Evolutionary conservation across 2,888 invertebrate genomes (phyloP), one percentile per base, ranked within the genome.

Genomic region (Xiphydria camelus): DNA sequence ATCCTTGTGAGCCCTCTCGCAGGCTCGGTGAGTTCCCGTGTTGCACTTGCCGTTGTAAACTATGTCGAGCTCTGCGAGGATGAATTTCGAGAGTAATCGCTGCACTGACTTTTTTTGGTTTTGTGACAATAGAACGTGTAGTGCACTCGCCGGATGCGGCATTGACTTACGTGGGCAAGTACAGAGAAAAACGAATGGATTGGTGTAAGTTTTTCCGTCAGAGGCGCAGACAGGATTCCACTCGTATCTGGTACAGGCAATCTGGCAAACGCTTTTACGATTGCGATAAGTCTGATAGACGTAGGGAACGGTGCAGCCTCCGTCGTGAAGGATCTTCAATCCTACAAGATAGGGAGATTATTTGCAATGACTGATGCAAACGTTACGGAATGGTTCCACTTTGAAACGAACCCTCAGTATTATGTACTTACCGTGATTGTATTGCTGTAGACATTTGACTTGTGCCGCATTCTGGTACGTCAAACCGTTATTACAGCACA

Each of bases 161-260:
- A 22, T 7, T 14, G 9, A 55, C 59, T 48, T 23, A 61, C 61
- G 37, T 21, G 63, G 48, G 7, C 46, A 41, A 19, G 55, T 49
- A 42, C 68, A 69, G 14, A 69, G 51, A 51, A 62, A 62, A 9
- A 60, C 36, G 23, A 64, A 70, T n/a, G 69, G 66, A 56, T 67
- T 69, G 12, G 55, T 43, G 49, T 62, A 66, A 6, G 66, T 68
- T 15, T 54, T 38, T 34, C 62, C 64, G 42, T 64, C 59, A 17
- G 51, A 51, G 4, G 57, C 61, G 41, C 68, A 66, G 2, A 68
- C 50, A 2, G 68, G 64, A 51, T 66, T 69, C 61, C 65, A 61
- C 41, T 69, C 70, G 49, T 64, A 63, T 25, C 60, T 51, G 15
- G 44, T 51, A 23, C 47, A 53, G 9, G 64, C 55, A 17, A 65